Base-by-base conservation (phyloP, 2,888 invertebrate genomes). In the Dugesia japonica region DNA sequence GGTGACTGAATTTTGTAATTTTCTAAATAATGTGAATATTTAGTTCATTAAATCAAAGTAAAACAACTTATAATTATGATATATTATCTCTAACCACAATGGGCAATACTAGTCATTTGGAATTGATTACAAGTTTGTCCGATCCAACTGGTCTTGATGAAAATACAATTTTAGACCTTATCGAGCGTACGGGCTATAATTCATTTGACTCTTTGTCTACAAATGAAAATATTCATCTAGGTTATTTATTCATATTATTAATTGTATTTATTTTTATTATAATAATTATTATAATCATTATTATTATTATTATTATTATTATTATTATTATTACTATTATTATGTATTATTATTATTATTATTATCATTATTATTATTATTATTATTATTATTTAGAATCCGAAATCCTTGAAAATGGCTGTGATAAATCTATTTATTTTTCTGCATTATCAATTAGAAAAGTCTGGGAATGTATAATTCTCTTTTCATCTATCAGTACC, bases 101-200 rank as follows among this genome's bases (percentile, higher is more conserved):
- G 56, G 56, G 56, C 4, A 56, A 56, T 56, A 56, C 56, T 4
- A 56, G 56, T 56, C 56, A 56, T n/a, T n/a, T 56, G n/a, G 56
- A 56, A 56, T 56, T 56, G 7, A 56, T 56, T 9, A 23, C 56
- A 4, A n/a, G 56, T 20, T n/a, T 56, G n/a, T 56, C 56, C n/a
- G 56, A 56, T 56, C 56, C 56, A 4, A 56, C 56, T 1, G 23
- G 56, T 56, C 23, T 20, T 23, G 56, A 56, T 13, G 56, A 56
- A n/a, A 4, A 56, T n/a, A 23, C n/a, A n/a, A n/a, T 20, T 13
- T 56, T 56, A n/a, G 56, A 56, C 17, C n/a, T 56, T 4, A 20
- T 56, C 4, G 56, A 56, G 23, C 56, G 56, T 20, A 56, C 56
- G 4, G 56, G 56, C 4, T 23, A n/a, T 7, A 56, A 56, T 23